These are phyloP conservation scores for Harmothoe impar DNA, from an alignment of 2,888 invertebrate genomes.

Conservation along the genomic window DNA sequence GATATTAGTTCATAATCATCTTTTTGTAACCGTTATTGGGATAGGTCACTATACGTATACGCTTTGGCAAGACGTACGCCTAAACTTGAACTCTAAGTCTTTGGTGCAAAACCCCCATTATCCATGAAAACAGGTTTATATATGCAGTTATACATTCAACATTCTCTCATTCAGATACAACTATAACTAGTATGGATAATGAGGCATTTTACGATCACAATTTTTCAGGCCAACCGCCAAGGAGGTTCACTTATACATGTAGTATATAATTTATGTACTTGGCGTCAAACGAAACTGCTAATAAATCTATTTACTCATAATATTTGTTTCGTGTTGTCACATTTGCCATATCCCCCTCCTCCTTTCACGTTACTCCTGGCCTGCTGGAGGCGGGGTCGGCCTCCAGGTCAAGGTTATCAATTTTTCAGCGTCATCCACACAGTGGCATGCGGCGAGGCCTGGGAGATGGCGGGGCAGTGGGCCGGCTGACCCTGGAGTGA, in stretches of 20 bases:
- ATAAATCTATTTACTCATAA: too few relatives aligned
- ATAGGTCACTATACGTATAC: conserved; percentile 19
- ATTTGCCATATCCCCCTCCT: conserved; percentile 9
- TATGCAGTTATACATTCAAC: neutral
- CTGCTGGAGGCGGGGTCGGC: neutral
- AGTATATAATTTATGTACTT: neutral
- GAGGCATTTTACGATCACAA: conserved; percentile 53
- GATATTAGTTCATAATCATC: neutral
- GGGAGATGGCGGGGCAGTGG: neutral
- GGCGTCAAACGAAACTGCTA: neutral
- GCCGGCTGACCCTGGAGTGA: conserved; percentile 24
- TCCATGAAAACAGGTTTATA: neutral
- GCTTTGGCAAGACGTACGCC: conserved; percentile 44
- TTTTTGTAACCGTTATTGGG: neutral
- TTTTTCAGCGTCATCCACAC: neutral
- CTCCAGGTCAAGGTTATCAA: neutral
- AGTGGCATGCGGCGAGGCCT: neutral
- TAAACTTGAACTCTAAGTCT: conserved; percentile 44
- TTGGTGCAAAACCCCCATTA: conserved; percentile 5
- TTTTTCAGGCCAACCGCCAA: conserved; percentile 12
- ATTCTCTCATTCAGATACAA: neutral
- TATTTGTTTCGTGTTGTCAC: neutral
- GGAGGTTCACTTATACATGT: neutral
- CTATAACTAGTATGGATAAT: neutral
- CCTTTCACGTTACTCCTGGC: neutral